These are phyloP conservation scores for Eupithecia inturbata DNA, from an alignment of 2,888 invertebrate genomes.

Conservation along the genomic window DNA sequence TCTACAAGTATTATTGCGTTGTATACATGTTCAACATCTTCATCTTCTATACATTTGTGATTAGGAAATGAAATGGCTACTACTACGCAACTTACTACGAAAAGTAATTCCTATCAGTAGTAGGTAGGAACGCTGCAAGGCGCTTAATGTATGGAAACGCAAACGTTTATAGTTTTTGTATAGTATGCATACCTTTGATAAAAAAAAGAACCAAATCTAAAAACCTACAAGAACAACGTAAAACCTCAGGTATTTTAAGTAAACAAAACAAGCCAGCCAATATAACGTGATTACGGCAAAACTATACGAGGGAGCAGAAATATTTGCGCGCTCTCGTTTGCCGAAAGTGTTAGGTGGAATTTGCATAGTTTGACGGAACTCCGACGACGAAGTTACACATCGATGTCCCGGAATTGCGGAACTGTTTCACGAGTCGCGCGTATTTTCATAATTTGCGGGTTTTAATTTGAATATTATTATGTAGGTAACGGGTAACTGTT, in stretches of 20 bases:
- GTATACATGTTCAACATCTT: not conserved
- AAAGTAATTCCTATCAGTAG: not conserved
- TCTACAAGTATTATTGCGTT: not conserved
- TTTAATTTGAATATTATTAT: slow-evolving; percentile 6
- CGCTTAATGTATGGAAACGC: not conserved
- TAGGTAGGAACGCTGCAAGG: not conserved
- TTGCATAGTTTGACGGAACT: slow-evolving; percentile 74
- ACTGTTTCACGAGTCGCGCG: slow-evolving; percentile 50
- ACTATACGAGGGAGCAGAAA: slow-evolving; percentile 44
- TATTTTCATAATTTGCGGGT: slow-evolving; percentile 50
- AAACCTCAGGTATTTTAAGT: not conserved
- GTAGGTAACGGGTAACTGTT: not conserved
- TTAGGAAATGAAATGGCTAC: not conserved
- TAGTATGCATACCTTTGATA: not conserved
- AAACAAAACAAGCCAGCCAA: slow-evolving; percentile 19
- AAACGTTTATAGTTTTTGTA: not conserved
- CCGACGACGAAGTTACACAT: slow-evolving; percentile 61
- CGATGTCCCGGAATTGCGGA: slow-evolving; percentile 49
- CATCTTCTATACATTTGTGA: not conserved
- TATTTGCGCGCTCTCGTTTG: slow-evolving; percentile 66
- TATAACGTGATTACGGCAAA: slow-evolving; percentile 29
- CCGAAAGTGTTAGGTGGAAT: slow-evolving; percentile 72
- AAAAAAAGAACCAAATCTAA: too few species aligned
- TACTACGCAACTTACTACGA: not conserved
- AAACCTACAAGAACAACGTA: not conserved